Percentiles rank a stretch among this genome's conserved stretches.
These are phyloP conservation scores for Tympanoctomys barrerae DNA, from an alignment of 2,797 vertebrate genomes.

Conservation along the genomic window DNA sequence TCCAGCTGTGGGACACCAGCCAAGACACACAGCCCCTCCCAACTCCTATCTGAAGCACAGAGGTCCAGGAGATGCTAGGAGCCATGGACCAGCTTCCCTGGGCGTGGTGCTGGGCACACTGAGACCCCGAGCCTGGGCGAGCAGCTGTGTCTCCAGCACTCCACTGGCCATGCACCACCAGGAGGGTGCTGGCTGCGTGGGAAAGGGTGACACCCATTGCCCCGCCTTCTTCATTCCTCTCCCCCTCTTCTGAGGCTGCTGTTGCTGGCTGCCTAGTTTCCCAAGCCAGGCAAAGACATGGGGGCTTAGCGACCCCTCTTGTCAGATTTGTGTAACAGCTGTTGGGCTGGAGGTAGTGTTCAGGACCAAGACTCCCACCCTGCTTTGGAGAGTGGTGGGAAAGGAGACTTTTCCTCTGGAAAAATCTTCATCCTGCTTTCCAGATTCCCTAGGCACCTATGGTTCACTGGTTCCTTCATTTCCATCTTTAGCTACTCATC, in stretches of 20 bases:
- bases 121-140: accelerated
- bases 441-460: not conserved
- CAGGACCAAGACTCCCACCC: not conserved
- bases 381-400: not conserved
- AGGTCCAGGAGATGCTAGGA: not conserved
- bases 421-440: not conserved
- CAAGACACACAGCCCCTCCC: not conserved
- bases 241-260: not conserved
- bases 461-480: not conserved
- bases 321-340: conserved; percentile 56
- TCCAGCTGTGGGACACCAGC: not conserved
- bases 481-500: not conserved
- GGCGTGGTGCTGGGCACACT: accelerated
- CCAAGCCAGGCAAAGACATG: not conserved
- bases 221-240: not conserved
- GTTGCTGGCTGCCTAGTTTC: not conserved
- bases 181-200: accelerated
- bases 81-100: not conserved
- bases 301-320: conserved; percentile 84
- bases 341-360: not conserved
- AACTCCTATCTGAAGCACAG: not conserved
- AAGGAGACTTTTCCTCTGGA: not conserved
- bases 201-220: not conserved
- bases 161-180: accelerated
- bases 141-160: not conserved